Percentiles rank a stretch among this genome's conserved stretches.
phyloP scores from a whole-genome alignment of 2,888 invertebrate genomes.

The Cryptocheilus praepositus region DNA sequence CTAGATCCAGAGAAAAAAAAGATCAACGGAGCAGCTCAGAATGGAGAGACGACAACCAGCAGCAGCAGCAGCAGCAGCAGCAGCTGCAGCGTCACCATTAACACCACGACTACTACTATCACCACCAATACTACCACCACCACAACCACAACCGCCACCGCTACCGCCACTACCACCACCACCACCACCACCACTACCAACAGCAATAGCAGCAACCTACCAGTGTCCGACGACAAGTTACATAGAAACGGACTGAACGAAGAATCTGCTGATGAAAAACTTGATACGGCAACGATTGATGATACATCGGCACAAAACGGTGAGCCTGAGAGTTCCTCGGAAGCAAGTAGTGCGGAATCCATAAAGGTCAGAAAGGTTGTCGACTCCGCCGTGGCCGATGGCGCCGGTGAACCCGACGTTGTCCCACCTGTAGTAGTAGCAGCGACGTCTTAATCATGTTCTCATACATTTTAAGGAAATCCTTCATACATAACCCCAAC shows the following conservation, averaged over 20 bases:
- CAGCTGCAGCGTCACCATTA: neutral
- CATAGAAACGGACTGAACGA: constrained; percentile 69
- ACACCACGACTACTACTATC: no score
- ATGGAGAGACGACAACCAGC: constrained; percentile 46
- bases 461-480: constrained; percentile 49
- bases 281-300: constrained; percentile 42
- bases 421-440: constrained; percentile 71
- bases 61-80: constrained; percentile 12
- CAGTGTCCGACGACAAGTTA: constrained; percentile 58
- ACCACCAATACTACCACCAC: constrained; percentile 5
- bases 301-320: constrained; percentile 62
- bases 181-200: neutral
- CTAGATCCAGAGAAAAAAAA: constrained; percentile 57
- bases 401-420: constrained; percentile 70
- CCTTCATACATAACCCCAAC: constrained; percentile 68
- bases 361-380: constrained; percentile 72
- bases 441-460: constrained; percentile 72
- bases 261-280: constrained; percentile 56
- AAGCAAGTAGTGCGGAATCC: constrained; percentile 56
- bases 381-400: constrained; percentile 67
- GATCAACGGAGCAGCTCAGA: constrained; percentile 61
- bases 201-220: constrained; percentile 27
- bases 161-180: no score
- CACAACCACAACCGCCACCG: no score
- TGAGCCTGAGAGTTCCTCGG: constrained; percentile 61